phyloP scores from a whole-genome alignment of 1,140 invertebrate species.

The Harlomillsia oculata region DNA sequence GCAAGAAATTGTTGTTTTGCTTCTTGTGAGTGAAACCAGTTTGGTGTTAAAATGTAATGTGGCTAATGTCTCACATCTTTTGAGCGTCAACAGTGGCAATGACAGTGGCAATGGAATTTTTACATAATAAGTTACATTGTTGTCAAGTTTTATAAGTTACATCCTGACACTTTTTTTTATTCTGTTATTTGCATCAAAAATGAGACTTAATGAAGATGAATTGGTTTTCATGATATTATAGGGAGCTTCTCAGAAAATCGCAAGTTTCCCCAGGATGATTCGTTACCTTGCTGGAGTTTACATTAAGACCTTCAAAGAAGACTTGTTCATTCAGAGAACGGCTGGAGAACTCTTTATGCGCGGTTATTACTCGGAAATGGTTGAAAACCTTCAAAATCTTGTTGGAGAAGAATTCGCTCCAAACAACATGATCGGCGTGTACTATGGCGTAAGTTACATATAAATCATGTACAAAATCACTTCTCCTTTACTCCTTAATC shows the following conservation, averaged over 20 bases:
- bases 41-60: no score
- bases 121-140: no score
- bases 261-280: background rate
- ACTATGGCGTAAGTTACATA: slow-evolving; percentile 27
- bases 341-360: slow-evolving; percentile 29
- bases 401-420: slow-evolving; percentile 16
- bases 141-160: background rate
- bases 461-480: slow-evolving; percentile 4
- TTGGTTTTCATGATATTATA: background rate
- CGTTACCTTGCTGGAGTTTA: slow-evolving; percentile 6
- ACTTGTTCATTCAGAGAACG: slow-evolving; percentile 22
- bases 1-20: no score
- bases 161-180: background rate
- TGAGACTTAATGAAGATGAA: background rate
- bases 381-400: slow-evolving; percentile 19
- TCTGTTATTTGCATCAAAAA: no score
- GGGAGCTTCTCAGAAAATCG: background rate
- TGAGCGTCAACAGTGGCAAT: no score
- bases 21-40: no score
- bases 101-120: no score
- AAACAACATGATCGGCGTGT: slow-evolving; percentile 29
- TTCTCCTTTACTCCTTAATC: background rate
- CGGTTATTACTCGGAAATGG: slow-evolving; percentile 19
- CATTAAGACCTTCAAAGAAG: slow-evolving; percentile 23
- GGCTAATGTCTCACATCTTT: no score